Base-by-base conservation (phyloP, 2,113 vertebrate genomes). In the Callipepla squamata region DNA sequence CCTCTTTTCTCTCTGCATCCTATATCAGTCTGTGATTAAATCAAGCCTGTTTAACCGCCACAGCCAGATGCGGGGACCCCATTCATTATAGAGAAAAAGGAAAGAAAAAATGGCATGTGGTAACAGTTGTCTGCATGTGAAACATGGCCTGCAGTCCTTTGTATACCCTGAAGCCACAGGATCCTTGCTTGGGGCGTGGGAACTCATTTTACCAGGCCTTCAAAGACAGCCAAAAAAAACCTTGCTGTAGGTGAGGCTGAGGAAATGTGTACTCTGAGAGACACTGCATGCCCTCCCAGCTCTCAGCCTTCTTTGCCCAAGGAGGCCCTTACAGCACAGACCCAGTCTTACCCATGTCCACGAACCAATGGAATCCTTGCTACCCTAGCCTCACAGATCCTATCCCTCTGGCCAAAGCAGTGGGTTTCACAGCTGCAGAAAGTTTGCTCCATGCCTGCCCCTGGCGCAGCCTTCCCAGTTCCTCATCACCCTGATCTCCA, bases 81-180 rank as follows among this genome's bases (percentile, higher is more conserved):
- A 7, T 58, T 74, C 66, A 69, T 44, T 22, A 90, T 1, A 90
- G 81, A 50, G 73, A 59, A 80, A 73, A 53, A 50, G 48, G 38
- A 69, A 6, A 63, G 3, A 45, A 51, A 25, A 8, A 34, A 22
- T 36, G 18, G 30, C 30, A 32, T 2, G 61, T 7, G 86, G 77
- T 94, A 91, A 80, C 96, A 87, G 93, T 23, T 96, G 93, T 87
- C 84, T 51, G 90, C 94, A 92, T 6, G 58, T 91, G 88, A 80
- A 89, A 30, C 16, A 4, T 22, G 34, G 88, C 83, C 81, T n/a
- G 38, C 6, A 58, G 9, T 58, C 36, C 66, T n/a, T n/a, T 3
- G 2, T 15, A 19, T 11, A 42, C 34, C 62, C 63, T 21, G 18
- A 23, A 90, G 55, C 85, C 85, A 15, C 92, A 76, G 58, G 15